Base-by-base conservation (phyloP, 2,888 invertebrate genomes). In the Orchesellides sinensis region DNA sequence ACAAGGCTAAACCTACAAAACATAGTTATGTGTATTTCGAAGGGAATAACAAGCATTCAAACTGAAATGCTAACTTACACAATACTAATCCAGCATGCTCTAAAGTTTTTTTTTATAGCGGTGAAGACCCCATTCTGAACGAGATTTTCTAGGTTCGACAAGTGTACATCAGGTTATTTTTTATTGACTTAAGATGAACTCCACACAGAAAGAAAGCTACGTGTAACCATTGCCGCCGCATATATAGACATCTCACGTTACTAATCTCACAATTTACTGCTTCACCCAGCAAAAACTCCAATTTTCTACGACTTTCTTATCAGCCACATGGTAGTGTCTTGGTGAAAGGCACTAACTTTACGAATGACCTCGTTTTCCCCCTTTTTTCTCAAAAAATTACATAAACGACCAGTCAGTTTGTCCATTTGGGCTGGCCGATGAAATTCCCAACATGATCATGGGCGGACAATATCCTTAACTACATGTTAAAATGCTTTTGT, bases 381-480 rank as follows among this genome's bases (percentile, higher is more conserved):
- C 47, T 49, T 14, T 29, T 45, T 14, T 45, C 45, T 25, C 54
- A 70, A 80, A 79, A 80, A 80, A 78, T 45, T 69, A 49, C 78
- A 70, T 69, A 54, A 65, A 63, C 70, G 45, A 35, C 69, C 35
- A 70, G 69, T 70, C 78, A 63, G 61, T 49, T 78, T 63, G 70
- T 72, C 70, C 79, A 65, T 70, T 70, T 78, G 78, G 78, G 72
- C 56, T 72, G 72, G 80, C n/a, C 72, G 45, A 72, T 19, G 66
- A 45, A 73, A 73, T 66, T 79, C 80, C 73, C 80, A 73, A 80
- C 73, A 80, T 80, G 80, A 73, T 80, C 80, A 80, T 80, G 80
- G 80, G 80, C 80, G 80, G 80, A 73, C 80, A 73, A 59, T 8
- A 35, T 35, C 17, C 35, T 27, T n/a, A 56, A 23, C 25, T 56